Evolutionary conservation across 2,113 vertebrate species (phyloP).

Genomic region (Otocyon megalotis): DNA sequence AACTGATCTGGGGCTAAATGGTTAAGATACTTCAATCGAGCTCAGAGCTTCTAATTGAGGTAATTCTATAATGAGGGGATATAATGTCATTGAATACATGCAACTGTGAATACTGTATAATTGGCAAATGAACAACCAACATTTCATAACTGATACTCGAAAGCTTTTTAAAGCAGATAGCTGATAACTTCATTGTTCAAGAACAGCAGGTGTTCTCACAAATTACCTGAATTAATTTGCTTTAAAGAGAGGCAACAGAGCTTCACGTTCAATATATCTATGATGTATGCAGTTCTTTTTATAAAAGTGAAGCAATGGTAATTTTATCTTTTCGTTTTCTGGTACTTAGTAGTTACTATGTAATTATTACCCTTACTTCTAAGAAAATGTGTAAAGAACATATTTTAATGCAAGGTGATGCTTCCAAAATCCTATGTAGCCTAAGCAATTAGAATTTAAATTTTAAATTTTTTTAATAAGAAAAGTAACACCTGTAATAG

Average conservation of each 20-base stretch:
- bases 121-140: neutral
- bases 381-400: neutral
- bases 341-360: neutral
- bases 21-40: neutral
- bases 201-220: slow-evolving; percentile 52
- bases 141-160: slow-evolving; percentile 15
- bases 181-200: slow-evolving; percentile 50
- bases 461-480: neutral
- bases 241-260: neutral
- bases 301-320: neutral
- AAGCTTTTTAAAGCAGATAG: neutral
- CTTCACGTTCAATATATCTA: neutral
- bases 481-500: neutral
- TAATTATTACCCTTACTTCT: neutral
- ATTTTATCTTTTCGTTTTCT: neutral
- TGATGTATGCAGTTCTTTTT: neutral
- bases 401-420: neutral
- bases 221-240: slow-evolving; percentile 40
- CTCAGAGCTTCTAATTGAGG: neutral
- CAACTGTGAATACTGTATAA: neutral
- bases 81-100: neutral
- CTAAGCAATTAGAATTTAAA: neutral
- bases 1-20: neutral
- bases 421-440: neutral
- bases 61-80: slow-evolving; percentile 29